Base-by-base conservation (phyloP, 1,140 invertebrate species). In the Eufriesea mexicana region DNA sequence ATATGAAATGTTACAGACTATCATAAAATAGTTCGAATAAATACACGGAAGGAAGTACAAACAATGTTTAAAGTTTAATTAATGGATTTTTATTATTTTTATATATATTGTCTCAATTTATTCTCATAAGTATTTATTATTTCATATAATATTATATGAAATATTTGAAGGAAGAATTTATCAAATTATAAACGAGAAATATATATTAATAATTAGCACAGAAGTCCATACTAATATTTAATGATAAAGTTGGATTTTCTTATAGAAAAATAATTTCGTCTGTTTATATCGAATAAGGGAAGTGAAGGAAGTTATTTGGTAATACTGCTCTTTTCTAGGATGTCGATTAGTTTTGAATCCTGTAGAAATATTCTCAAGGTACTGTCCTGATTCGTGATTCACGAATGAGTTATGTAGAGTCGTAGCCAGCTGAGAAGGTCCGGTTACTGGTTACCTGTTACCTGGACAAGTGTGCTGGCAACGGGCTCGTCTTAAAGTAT, bases 361-460 rank as follows among this genome's bases (percentile, higher is more conserved):
- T 14, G 4, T 45, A 57, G 28, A 45, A 78, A 70, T 61, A 83
- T 81, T 84, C 55, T 71, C 6, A 42, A 76, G 83, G 66, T 72
- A 72, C 71, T 84, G 83, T 81, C 83, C 78, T 79, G 68, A 57
- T 67, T 77, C 28, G 67, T 85, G 84, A 85, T 85, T 85, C 84
- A 85, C 80, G 79, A 77, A 83, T 62, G 66, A 83, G 67, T 61
- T 85, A 85, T 85, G 73, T 83, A 68, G 79, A 83, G 51, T 47
- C 45, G 67, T 73, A 77, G 79, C 83, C 79, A 77, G 73, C 73
- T 82, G 73, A 83, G 78, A 70, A 73, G 79, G 84, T 85, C 84
- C 79, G 79, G 84, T 84, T 82, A 84, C 83, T 70, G 49, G 79
- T 83, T 85, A 84, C 79, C 84, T 83, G 72, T 83, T 84, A 79